Percentiles rank a stretch among this genome's conserved stretches.
These are phyloP conservation scores for Eurystomus glaucurus DNA, from an alignment of 2,797 vertebrate species.

Conservation along the genomic window DNA sequence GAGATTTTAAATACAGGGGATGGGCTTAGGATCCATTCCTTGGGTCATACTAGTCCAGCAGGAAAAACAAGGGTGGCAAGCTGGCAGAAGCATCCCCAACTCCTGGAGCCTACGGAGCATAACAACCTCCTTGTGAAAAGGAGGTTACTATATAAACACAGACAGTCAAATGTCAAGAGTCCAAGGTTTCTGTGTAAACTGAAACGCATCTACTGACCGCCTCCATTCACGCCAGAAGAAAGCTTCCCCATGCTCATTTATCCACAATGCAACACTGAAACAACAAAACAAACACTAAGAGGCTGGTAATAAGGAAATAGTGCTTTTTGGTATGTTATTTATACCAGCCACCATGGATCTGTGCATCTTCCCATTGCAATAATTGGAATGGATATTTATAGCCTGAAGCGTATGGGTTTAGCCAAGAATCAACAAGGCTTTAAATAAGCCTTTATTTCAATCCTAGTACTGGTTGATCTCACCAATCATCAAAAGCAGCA, in stretches of 20 bases:
- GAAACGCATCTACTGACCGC: fast-evolving
- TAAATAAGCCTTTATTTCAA: neutral
- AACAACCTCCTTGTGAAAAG: neutral
- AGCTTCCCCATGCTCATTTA: neutral
- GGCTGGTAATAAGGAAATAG: neutral
- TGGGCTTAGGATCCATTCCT: neutral
- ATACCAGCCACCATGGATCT: neutral
- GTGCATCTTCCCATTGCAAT: neutral
- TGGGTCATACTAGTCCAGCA: neutral
- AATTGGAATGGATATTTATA: neutral
- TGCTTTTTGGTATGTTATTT: neutral
- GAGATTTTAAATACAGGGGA: neutral
- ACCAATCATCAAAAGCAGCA: neutral
- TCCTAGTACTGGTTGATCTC: neutral
- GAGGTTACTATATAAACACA: neutral
- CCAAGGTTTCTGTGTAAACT: neutral
- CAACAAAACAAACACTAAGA: conserved; percentile 1
- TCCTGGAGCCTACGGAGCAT: neutral
- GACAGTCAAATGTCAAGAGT: neutral
- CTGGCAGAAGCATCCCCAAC: neutral
- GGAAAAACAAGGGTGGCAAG: neutral
- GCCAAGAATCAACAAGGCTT: neutral
- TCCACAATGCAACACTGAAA: neutral
- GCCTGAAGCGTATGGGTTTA: neutral
- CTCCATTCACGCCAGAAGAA: neutral